These are phyloP conservation scores for Monochamus alternatus DNA, from an alignment of 2,888 invertebrate species.

Conservation along the genomic window DNA sequence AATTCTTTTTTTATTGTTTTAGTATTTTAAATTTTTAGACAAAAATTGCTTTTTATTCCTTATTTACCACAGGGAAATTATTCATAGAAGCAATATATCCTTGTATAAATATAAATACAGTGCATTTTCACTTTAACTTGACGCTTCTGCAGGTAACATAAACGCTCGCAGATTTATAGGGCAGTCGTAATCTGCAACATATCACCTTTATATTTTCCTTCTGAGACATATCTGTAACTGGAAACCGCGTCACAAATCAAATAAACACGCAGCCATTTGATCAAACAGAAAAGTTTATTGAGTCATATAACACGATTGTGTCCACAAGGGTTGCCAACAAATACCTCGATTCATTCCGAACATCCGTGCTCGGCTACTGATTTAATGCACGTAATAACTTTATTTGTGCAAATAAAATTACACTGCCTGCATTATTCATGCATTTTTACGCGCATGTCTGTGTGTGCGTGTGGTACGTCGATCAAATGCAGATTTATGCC, in stretches of 20 bases:
- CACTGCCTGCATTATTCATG: constrained; percentile 36
- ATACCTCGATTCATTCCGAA: constrained; percentile 27
- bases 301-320: constrained; percentile 16
- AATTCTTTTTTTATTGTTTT: too few relatives aligned
- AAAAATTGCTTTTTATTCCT: too few relatives aligned
- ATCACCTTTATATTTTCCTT: not conserved
- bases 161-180: too few relatives aligned
- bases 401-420: constrained; percentile 42
- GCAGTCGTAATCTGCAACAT: not conserved
- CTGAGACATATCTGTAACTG: not conserved
- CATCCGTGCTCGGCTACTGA: constrained; percentile 32
- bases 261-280: constrained; percentile 21
- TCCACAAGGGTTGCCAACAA: constrained; percentile 29
- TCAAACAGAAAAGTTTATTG: constrained; percentile 31
- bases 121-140: too few relatives aligned
- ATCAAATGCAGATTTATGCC: constrained; percentile 2
- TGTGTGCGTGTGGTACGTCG: constrained; percentile 10
- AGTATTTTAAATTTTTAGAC: too few relatives aligned
- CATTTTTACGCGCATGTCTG: not conserved
- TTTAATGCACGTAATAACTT: constrained; percentile 34
- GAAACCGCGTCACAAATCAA: constrained; percentile 12
- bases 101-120: too few relatives aligned
- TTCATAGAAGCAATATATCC: too few relatives aligned
- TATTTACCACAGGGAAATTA: too few relatives aligned
- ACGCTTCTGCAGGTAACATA: too few relatives aligned